Conservation (phyloP, 1,140 invertebrate genomes). For the Drosophila chauvacae region DNA sequence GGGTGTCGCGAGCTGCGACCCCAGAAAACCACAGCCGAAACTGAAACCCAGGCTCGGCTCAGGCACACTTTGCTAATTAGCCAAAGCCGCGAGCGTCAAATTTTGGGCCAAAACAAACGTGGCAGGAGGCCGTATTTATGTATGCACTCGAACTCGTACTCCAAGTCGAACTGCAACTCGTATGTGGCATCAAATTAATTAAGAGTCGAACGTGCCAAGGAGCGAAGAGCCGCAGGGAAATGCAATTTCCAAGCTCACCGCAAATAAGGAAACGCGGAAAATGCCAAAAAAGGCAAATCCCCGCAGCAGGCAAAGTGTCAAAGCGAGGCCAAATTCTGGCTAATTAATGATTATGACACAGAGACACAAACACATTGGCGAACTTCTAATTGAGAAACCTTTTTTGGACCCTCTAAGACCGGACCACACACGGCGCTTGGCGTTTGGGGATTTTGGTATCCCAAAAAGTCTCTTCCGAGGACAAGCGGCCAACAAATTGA, state of each 20-base stretch:
- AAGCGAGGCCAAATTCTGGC: slow-evolving; percentile 34
- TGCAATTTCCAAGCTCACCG: slow-evolving; percentile 33
- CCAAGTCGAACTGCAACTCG: slow-evolving; percentile 37
- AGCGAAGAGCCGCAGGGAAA: slow-evolving; percentile 34
- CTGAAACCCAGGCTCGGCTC: slow-evolving; percentile 4
- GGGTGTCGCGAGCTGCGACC: slow-evolving; percentile 8
- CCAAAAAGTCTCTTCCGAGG: slow-evolving; percentile 19
- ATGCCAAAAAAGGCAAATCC: slow-evolving; percentile 38
- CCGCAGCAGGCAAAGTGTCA: slow-evolving; percentile 24
- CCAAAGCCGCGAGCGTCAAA: slow-evolving; percentile 67
- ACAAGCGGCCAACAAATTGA: slow-evolving; percentile 73
- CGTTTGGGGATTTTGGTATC: slow-evolving; percentile 8
- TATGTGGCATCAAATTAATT: slow-evolving; percentile 83
- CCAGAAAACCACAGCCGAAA: slow-evolving; percentile 10
- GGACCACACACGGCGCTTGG: slow-evolving; percentile 55
- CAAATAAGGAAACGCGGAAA: slow-evolving; percentile 44
- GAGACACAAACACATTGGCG: slow-evolving; percentile 7
- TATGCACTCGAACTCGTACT: slow-evolving; percentile 17
- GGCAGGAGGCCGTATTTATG: slow-evolving; percentile 38
- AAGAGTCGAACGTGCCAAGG: slow-evolving; percentile 69
- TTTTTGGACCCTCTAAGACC: slow-evolving; percentile 13
- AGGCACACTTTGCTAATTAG: slow-evolving; percentile 78
- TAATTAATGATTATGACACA: slow-evolving; percentile 77
- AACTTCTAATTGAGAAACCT: slow-evolving; percentile 32
- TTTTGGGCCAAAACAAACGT: slow-evolving; percentile 77